Evolutionary conservation across 2,113 vertebrate genomes (phyloP), one percentile per base, ranked within the genome.

Genomic region (Lucifuga dentata): DNA sequence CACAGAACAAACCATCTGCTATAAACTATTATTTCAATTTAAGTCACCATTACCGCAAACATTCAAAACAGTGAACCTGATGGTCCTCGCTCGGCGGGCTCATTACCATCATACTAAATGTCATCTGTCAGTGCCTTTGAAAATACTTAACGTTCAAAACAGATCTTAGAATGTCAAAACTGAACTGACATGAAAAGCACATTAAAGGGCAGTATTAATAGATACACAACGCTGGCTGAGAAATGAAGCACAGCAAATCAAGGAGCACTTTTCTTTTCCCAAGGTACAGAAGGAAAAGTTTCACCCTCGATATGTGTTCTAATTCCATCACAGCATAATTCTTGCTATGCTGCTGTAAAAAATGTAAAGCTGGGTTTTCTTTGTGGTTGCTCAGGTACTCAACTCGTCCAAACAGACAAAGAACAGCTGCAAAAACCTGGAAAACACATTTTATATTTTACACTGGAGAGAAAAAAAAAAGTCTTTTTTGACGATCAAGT

Each of bases 111-210:
- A 2, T 56, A 64, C 78, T 78, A 83, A 88, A 90, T 90, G 83
- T 84, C 81, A 81, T 24, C 76, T 38, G 77, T 70, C 70, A 55
- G 43, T 58, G 24, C 35, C 44, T 77, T 46, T 68, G 55, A 80
- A 79, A 71, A 76, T 11, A 62, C 46, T 64, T 44, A 45, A n/a
- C 45, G 52, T 58, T 70, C 24, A 82, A 77, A 80, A 29, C 85
- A 79, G 80, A 73, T 55, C 62, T 80, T 45, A 81, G 73, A 87
- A 90, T 84, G 83, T 86, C 83, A 80, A 44, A 75, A 65, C 46
- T 64, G 83, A 75, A 65, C 46, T 64, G 83, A 88, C 84, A 84
- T 70, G 70, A 76, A 78, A 84, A 84, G 71, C 81, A 40, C 50
- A 63, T 69, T 57, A 84, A 86, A 90, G 81, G 79, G 76, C 85